Base-by-base conservation (phyloP, 2,888 invertebrate species). In the Marasmarcha lunaedactyla region DNA sequence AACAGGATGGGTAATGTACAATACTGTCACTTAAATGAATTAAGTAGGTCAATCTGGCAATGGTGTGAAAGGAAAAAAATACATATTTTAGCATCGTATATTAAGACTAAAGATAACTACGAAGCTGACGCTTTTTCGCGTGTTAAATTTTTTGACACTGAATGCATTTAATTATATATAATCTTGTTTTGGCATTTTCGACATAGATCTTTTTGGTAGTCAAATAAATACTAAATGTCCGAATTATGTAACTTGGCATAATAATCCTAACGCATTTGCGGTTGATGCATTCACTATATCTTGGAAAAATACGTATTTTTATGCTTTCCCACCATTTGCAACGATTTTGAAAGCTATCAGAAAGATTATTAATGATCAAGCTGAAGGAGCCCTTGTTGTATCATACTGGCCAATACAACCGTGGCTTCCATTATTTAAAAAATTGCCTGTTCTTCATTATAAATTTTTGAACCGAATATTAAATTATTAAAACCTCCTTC, bases 1-100 rank as follows among this genome's bases (percentile, higher is more conserved):
- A n/a, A n/a, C n/a, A n/a, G n/a, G n/a, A n/a, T n/a, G n/a, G n/a
- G n/a, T n/a, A n/a, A n/a, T n/a, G n/a, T n/a, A n/a, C n/a, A n/a
- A n/a, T n/a, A n/a, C n/a, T n/a, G n/a, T n/a, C n/a, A n/a, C n/a
- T n/a, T n/a, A n/a, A n/a, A n/a, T n/a, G n/a, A n/a, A n/a, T n/a
- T n/a, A n/a, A n/a, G n/a, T n/a, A 42, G 46, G 15, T 35, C 51
- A 12, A 56, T 63, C 33, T 55, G 51, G 51, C 36, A 44, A 13
- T 42, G 42, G 38, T 42, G 42, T 15, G 42, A 42, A 12, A 15
- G 12, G 1, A 42, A 42, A 35, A 44, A 49, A 25, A 33, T 54
- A 10, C 47, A 26, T 15, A 38, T 54, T 7, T 41, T 40, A 38
- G 49, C 52, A 14, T 45, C 52, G 6, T 49, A 49, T 35, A 49